phyloP scores from a whole-genome alignment of 30 jellyfish, hydroid and myxozoan species.

The Hydra vulgaris region DNA sequence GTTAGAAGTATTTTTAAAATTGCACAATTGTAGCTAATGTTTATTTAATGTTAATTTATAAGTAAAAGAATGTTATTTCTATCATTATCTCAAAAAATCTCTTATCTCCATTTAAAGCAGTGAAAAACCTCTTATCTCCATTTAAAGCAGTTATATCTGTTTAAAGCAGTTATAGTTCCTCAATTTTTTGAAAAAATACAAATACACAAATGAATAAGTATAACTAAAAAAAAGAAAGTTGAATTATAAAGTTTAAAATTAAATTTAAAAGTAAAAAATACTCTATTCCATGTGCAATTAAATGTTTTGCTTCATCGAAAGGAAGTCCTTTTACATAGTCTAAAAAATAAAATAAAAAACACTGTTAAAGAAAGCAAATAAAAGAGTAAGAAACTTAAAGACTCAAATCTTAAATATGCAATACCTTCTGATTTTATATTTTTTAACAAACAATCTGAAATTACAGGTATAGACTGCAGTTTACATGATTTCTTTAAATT shows the following conservation, averaged over 20 bases:
- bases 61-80: no score
- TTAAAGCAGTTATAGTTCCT: no score
- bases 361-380: background rate
- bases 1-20: no score
- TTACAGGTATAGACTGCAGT: slow-evolving; percentile 17
- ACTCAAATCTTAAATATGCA: background rate
- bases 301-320: slow-evolving; percentile 9
- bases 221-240: background rate
- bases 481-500: background rate
- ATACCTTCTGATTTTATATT: slow-evolving; percentile 19
- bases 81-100: no score
- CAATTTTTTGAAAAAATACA: no score
- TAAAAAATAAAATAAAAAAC: background rate
- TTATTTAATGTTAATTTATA: no score
- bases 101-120: no score
- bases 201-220: background rate
- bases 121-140: no score
- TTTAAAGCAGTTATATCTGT: no score
- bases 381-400: background rate
- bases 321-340: slow-evolving; percentile 2
- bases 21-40: no score
- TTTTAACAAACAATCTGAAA: slow-evolving; percentile 14
- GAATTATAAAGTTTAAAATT: background rate
- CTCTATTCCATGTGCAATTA: slow-evolving; percentile 29
- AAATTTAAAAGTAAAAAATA: background rate